phyloP scores from a whole-genome alignment of 2,797 vertebrate species.

The Antrozous pallidus region DNA sequence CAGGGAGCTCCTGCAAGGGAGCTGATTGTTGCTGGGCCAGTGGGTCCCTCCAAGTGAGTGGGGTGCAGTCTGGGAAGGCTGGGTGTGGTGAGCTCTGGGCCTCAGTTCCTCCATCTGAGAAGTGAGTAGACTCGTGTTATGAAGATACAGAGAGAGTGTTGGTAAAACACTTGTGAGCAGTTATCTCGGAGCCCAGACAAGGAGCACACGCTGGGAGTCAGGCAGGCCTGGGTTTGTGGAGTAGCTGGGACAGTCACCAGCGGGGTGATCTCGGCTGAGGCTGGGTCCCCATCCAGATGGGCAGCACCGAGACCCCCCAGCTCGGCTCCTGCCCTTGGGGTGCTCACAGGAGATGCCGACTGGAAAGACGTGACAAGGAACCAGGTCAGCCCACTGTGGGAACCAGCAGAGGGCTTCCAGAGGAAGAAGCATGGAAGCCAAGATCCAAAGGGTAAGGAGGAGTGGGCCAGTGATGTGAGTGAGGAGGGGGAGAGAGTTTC shows the following conservation, averaged over 20 bases:
- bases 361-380: not conserved
- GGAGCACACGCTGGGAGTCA: rapidly evolving
- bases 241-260: not conserved
- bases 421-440: not conserved
- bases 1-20: not conserved
- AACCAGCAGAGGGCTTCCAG: not conserved
- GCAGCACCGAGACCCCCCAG: not conserved
- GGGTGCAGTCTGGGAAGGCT: not conserved
- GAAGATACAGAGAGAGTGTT: not conserved
- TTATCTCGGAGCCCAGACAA: not conserved
- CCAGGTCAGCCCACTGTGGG: not conserved
- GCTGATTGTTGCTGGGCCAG: no score
- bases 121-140: not conserved
- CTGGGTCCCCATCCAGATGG: not conserved
- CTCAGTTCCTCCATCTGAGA: not conserved
- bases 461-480: not conserved
- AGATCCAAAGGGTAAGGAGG: not conserved
- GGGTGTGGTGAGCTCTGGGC: not conserved
- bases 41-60: not conserved
- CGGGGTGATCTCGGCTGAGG: not conserved
- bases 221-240: not conserved
- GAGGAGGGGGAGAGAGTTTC: not conserved
- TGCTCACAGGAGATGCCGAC: not conserved
- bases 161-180: not conserved
- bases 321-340: rapidly evolving